Conservation (phyloP, 2,797 vertebrate genomes). For the Synaphobranchus kaupii region DNA sequence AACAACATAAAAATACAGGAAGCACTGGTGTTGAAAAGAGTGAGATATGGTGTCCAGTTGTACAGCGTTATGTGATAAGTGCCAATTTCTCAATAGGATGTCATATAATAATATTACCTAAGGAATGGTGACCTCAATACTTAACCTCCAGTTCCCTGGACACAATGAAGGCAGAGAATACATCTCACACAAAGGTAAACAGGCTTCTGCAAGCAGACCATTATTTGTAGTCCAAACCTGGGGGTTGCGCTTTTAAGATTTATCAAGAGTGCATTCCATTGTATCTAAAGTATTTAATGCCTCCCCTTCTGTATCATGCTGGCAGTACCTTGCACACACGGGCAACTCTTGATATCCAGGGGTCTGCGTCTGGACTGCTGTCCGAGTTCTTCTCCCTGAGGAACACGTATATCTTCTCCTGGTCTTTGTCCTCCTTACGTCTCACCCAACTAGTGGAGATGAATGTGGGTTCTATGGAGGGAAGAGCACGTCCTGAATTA, state of each 20-base stretch:
- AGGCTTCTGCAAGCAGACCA: background rate
- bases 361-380: slow-evolving; percentile 70
- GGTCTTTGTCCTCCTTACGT: slow-evolving; percentile 55
- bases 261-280: background rate
- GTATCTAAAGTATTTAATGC: background rate
- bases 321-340: slow-evolving; percentile 77
- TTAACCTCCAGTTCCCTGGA: background rate
- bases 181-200: background rate
- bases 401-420: slow-evolving; percentile 79
- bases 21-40: background rate
- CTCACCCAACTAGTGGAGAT: slow-evolving; percentile 68
- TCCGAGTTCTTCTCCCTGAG: slow-evolving; percentile 76
- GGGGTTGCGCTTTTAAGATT: background rate
- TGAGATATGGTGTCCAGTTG: background rate
- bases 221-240: background rate
- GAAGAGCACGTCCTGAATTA: background rate
- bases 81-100: background rate
- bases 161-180: background rate
- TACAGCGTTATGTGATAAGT: background rate
- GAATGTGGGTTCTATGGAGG: slow-evolving; percentile 71
- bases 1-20: background rate
- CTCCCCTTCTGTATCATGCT: background rate
- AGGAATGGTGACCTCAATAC: background rate
- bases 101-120: background rate
- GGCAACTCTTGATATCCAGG: slow-evolving; percentile 74